Evolutionary conservation across 2,797 vertebrate genomes (phyloP), one percentile per base, ranked within the genome.

Genomic region (Aldrovandia affinis): DNA sequence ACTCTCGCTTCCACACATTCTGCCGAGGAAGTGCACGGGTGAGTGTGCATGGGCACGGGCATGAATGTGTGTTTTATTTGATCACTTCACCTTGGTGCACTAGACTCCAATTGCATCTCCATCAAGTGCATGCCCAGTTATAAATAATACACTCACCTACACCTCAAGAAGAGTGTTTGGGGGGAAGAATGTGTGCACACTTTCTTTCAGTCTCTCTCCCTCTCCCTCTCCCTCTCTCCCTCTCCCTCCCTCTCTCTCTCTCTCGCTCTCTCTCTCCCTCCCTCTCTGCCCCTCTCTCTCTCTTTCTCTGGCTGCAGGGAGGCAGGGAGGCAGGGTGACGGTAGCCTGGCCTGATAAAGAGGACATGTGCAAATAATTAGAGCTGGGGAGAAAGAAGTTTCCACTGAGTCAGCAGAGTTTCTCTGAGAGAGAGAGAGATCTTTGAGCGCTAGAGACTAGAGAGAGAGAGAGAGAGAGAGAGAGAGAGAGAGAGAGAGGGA

Each of bases 331-430:
- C 65, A 15, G 54, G 42, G 25, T 6, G 42, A 81, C 44, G 47
- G 55, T 78, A 42, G 70, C 39, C 57, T 44, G 73, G 50, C 63
- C 54, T 54, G 63, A 80, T 82, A 59, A 90, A 79, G 82, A 63
- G 83, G 85, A 89, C 85, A 86, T 86, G 81, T 87, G 89, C 65
- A 77, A 84, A 55, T 85, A 81, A 87, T 91, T 85, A 86, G 81
- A 33, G 59, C 47, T 20, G 22, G 18, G 42, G 57, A 36, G 50
- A 54, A 84, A 73, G 86, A 83, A 83, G 82, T 81, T 79, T 85
- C 82, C 81, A 81, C 84, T 85, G 22, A 87, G 42, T 52, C 78
- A 3, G 81, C 61, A 84, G 36, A 81, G 30, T 54, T 12, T 42
- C 55, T 42, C 70, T 83, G 28, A 81, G 78, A n/a, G n/a, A n/a